Evolutionary conservation across 2,113 vertebrate species (phyloP), one percentile per base, ranked within the genome.

Genomic region (Toxotes chatareus): DNA sequence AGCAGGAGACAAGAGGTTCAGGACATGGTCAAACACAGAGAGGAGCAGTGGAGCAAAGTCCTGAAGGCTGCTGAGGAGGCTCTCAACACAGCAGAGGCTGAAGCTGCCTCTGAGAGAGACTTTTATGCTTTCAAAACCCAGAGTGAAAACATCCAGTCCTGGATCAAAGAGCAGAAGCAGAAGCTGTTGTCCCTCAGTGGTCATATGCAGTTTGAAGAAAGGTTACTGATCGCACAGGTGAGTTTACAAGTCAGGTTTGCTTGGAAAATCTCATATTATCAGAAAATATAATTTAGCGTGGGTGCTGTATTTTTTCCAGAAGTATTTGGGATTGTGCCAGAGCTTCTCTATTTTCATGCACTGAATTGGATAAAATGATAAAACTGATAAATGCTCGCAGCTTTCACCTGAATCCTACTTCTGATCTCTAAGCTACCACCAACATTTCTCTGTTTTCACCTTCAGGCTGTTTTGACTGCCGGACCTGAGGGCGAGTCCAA

Each of bases 121-220:
- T 53, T 82, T 1, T 72, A 85, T n/a, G 76, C 32, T 36, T 89
- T 94, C 19, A 87, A 72, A 72, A 65, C 4, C 13, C 82, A 80
- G 27, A 85, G 73, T 49, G 86, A 92, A 27, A 36, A 4, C 38
- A 21, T 74, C 23, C 87, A 73, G 66, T 76, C 72, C 14, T 95
- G 95, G 95, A 85, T 95, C 42, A 65, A 47, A 40, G 83, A 91
- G 60, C 89, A 85, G 73, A 88, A 73, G 70, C 79, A 89, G 71
- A 82, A 74, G 51, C 86, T 95, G 60, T 1, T 85, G 62, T 74
- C 73, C 0, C 71, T 89, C 10, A 57, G 84, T 6, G 4, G 72
- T 55, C 86, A 85, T 0, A 16, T 72, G 44, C 44, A 61, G 3
- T 31, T 83, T 74, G 80, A 91, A 21, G 87, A 94, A 23, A 86